Evolutionary conservation across 2,888 invertebrate species (phyloP), one percentile per base, ranked within the genome.

Genomic region (Bombyx huttoni): DNA sequence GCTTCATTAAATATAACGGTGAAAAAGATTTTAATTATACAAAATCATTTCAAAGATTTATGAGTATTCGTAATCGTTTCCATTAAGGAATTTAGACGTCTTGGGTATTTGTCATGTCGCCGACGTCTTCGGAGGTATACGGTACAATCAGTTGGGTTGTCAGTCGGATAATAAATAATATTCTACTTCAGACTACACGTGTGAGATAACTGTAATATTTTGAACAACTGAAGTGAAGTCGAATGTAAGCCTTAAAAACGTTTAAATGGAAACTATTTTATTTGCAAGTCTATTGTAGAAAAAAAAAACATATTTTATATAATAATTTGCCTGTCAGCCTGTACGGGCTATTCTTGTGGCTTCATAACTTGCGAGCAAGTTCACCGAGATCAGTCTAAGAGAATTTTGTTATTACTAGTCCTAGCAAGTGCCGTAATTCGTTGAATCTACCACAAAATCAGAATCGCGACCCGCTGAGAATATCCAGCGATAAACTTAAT

Each of bases 101-200:
- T 55, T 53, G 56, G 53, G 56, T 65, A 73, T 78, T 68, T 62
- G 61, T 77, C 72, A 75, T 75, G 59, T 70, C 66, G 66, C 65
- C 70, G 64, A 73, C 73, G 62, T 67, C 76, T 65, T 64, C 58
- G 67, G 75, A 73, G 75, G 75, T 77, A 73, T 68, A 66, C 59
- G 60, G 68, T 67, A 73, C 78, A 77, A 79, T 83, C 77, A 78
- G 70, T 70, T 70, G 76, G 66, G 80, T 78, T 73, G 75, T 79
- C 61, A 64, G 70, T 67, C 71, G 62, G 71, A 75, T 73, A 77
- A 85, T 86, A 85, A 85, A 86, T 85, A 81, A 81, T 76, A 65
- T 70, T 53, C 40, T 48, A 49, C 9, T 40, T 10, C 40, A 12
- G 40, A 40, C 40, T 40, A 40, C 61, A 40, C 24, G 24, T 24